Conservation (phyloP, 2,888 invertebrate genomes). For the Andricus quercusramuli region DNA sequence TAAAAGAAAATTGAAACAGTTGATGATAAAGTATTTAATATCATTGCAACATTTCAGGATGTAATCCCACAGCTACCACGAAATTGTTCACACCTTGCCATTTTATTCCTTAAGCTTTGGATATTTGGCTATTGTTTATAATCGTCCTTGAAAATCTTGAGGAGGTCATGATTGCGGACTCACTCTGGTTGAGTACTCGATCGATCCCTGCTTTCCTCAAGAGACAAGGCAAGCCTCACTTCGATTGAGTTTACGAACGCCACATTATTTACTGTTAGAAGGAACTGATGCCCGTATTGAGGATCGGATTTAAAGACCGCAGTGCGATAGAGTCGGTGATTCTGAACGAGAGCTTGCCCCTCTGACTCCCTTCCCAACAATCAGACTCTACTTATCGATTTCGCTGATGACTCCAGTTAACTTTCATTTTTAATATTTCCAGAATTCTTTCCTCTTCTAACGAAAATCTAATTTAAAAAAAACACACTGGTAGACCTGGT, state of each 20-base stretch:
- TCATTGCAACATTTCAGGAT: too few relatives aligned
- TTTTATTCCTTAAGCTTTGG: too few relatives aligned
- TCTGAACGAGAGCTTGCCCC: constrained; percentile 5
- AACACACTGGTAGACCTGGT: not conserved
- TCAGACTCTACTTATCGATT: constrained; percentile 36
- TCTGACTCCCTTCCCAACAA: constrained; percentile 31
- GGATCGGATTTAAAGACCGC: constrained; percentile 30
- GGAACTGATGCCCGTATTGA: constrained; percentile 23
- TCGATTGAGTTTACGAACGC: constrained; percentile 20
- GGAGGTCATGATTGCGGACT: constrained; percentile 15
- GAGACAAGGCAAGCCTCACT: constrained; percentile 10
- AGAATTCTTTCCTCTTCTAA: not conserved
- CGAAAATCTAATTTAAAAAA: not conserved
- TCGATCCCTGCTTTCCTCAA: constrained; percentile 22
- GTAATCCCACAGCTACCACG: too few relatives aligned
- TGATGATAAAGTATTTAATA: not conserved
- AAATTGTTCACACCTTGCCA: too few relatives aligned
- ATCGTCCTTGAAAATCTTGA: constrained; percentile 3
- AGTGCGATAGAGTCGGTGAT: constrained; percentile 28
- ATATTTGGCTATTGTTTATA: not conserved
- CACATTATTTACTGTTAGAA: constrained; percentile 18
- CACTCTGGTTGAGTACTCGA: not conserved
- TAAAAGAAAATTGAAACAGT: not conserved
- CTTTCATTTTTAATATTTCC: not conserved
- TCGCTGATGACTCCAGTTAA: constrained; percentile 27